Conservation (phyloP, 2,888 invertebrate species). For the Bimastos eiseni region DNA sequence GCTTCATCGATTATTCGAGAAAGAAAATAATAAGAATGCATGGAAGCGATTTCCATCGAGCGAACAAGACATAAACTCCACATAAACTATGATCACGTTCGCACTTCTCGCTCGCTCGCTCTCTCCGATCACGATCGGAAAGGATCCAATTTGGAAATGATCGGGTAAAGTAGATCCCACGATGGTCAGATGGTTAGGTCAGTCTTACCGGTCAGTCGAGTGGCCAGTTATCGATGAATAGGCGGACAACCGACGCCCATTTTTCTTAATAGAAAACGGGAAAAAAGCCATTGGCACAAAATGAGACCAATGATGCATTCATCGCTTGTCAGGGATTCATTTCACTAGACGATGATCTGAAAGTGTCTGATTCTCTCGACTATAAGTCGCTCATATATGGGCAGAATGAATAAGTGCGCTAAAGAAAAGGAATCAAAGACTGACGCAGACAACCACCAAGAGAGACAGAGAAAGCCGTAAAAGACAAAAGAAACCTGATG, state of each 20-base stretch:
- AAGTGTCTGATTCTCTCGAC: neutral
- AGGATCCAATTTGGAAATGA: constrained; percentile 19
- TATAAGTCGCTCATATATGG: neutral
- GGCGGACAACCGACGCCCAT: neutral
- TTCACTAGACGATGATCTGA: neutral
- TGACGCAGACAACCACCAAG: no score
- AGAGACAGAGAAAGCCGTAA: no score
- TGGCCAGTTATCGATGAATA: neutral
- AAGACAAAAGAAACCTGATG: no score
- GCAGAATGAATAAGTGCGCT: no score
- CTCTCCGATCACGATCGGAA: neutral
- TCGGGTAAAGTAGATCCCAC: neutral
- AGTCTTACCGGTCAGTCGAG: neutral
- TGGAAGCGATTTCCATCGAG: neutral
- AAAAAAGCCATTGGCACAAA: neutral
- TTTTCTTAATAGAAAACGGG: neutral
- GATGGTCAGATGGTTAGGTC: constrained; percentile 7
- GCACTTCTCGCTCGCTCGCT: constrained; percentile 1
- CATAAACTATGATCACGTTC: constrained; percentile 13
- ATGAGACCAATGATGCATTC: neutral
- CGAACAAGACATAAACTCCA: neutral
- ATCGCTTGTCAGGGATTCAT: neutral
- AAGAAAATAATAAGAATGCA: neutral
- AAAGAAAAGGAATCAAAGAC: no score
- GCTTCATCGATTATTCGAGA: neutral